Evolutionary conservation across 2,113 vertebrate genomes (phyloP).

Genomic region (Leuciscus idus): DNA sequence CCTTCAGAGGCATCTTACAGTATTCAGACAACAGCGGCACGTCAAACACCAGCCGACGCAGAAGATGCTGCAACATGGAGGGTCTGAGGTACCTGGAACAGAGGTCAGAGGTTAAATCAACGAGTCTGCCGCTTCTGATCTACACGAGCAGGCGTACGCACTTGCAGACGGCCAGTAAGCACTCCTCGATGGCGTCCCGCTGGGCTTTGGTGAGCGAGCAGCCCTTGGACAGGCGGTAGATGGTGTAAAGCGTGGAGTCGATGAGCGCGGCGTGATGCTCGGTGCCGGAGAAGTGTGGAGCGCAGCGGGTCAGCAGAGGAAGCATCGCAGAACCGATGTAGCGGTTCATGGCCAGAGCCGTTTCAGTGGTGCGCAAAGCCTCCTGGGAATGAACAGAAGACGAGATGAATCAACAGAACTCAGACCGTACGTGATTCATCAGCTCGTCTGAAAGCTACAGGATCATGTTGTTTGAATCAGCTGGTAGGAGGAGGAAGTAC

Average conservation of each 20-base stretch:
- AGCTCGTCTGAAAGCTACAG: too few species aligned
- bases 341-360: slow-evolving; percentile 92
- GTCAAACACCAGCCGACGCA: slow-evolving; percentile 94
- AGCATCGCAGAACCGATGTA: slow-evolving; percentile 94
- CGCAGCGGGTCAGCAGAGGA: slow-evolving; percentile 91
- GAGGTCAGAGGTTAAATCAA: too few species aligned
- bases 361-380: slow-evolving; percentile 91
- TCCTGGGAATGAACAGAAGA: slow-evolving; percentile 75
- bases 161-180: slow-evolving; percentile 94
- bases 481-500: too few species aligned
- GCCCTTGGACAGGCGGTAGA: slow-evolving; percentile 95
- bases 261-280: slow-evolving; percentile 90
- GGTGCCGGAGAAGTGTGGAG: slow-evolving; percentile 91
- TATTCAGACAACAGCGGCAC: slow-evolving; percentile 95
- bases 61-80: slow-evolving; percentile 95
- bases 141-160: slow-evolving; percentile 65
- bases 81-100: slow-evolving; percentile 87
- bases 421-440: background rate
- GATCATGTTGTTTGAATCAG: background rate
- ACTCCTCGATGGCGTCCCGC: slow-evolving; percentile 96
- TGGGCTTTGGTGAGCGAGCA: slow-evolving; percentile 97
- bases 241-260: slow-evolving; percentile 93
- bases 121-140: too few species aligned
- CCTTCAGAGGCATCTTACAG: slow-evolving; percentile 99
- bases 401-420: background rate